phyloP scores from a whole-genome alignment of 2,113 vertebrate species.

The Raphicerus campestris region DNA sequence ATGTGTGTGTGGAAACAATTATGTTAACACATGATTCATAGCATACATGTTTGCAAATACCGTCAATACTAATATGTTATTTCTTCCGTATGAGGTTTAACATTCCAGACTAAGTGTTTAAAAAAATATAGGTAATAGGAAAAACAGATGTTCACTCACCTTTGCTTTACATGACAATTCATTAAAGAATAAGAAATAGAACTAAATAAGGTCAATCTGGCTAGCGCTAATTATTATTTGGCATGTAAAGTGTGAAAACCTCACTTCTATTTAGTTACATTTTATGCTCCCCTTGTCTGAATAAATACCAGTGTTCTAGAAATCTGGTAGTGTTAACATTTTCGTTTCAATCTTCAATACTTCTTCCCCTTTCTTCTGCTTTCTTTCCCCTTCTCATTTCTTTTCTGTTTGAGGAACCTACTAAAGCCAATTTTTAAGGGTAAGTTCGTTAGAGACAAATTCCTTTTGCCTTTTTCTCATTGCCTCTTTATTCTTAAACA shows the following conservation, averaged over 20 bases:
- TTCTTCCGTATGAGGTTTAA: conserved; percentile 66
- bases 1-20: conserved; percentile 69
- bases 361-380: not conserved
- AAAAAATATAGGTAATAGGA: conserved; percentile 67
- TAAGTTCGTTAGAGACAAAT: not conserved
- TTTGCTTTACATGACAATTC: conserved; percentile 62
- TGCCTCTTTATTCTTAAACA: not conserved
- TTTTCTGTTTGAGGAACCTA: not conserved
- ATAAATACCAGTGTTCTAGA: not conserved
- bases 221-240: conserved; percentile 54
- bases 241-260: not conserved
- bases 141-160: conserved; percentile 61
- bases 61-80: conserved; percentile 58
- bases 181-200: conserved; percentile 53
- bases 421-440: not conserved
- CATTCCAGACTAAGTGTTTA: conserved; percentile 61
- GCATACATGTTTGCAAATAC: conserved; percentile 65
- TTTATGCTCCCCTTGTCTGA: not conserved
- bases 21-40: conserved; percentile 69
- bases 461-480: not conserved
- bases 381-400: not conserved
- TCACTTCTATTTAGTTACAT: not conserved
- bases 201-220: conserved; percentile 29
- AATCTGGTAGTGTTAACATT: not conserved
- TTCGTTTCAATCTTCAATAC: not conserved